Conservation (phyloP, 2,113 vertebrate species). For the Jacana jacana region DNA sequence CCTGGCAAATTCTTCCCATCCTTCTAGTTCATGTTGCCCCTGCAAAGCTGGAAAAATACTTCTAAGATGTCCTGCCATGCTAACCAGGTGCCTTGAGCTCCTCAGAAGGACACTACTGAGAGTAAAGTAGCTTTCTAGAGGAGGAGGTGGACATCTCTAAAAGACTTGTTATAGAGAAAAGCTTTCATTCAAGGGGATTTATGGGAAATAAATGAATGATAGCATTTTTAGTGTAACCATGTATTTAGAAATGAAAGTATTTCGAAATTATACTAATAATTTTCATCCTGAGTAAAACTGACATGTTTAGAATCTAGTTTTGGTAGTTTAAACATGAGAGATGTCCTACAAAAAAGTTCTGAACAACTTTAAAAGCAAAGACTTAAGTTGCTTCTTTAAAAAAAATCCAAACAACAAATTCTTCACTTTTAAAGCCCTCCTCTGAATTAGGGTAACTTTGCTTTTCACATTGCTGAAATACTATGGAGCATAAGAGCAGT, state of each 20-base stretch:
- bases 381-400: neutral
- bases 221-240: neutral
- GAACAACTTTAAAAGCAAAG: neutral
- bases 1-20: neutral
- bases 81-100: neutral
- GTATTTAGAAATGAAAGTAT: neutral
- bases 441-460: neutral
- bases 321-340: neutral
- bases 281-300: neutral
- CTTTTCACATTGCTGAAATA: neutral
- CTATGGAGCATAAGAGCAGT: neutral
- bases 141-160: neutral
- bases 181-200: neutral
- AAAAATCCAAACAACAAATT: neutral
- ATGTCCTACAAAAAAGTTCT: neutral
- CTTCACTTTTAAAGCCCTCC: neutral
- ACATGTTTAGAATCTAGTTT: neutral
- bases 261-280: neutral
- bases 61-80: neutral
- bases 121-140: neutral
- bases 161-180: neutral
- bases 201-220: neutral
- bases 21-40: neutral
- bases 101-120: neutral
- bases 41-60: neutral